Base-by-base conservation (phyloP, 2,113 vertebrate species). In the Morone saxatilis region DNA sequence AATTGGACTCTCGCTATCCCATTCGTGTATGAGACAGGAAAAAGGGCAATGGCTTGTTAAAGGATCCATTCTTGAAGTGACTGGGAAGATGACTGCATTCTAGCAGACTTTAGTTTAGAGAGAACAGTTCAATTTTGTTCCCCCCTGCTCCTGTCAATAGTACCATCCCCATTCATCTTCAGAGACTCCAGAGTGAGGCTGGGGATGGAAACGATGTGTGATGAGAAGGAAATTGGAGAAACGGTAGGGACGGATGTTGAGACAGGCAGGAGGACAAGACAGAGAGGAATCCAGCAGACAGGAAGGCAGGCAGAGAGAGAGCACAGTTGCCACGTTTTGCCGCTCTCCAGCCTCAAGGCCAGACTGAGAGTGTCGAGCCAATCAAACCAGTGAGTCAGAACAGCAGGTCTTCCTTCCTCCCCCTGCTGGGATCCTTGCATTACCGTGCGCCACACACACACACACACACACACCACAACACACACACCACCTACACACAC, bases 281-380 rank as follows among this genome's bases (percentile, higher is more conserved):
- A 71, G 53, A 45, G 25, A 63, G 8, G 41, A 25, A 6, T 48
- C 17, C 47, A 75, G 56, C 78, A 80, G 48, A 72, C 78, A 80
- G 60, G 40, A 31, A 56, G 60, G 16, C 43, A 76, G 45, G 63
- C 50, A 59, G 79, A 61, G 38, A 72, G 47, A 66, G 68, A 31
- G 50, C 76, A 69, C 14, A 70, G 63, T 74, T 88, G 76, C 67
- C 84, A 84, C n/a, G n/a, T 85, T 86, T 88, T 22, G 70, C 43
- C 65, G 68, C 67, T 76, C 60, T 79, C 50, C 50, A 40, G 59
- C 89, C 74, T 75, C 50, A 4, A 4, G 80, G 82, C 72, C 59
- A 84, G 62, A 82, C 62, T 67, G 83, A 90, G 83, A 85, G 81
- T 63, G 76, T 78, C n/a, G 80, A 91, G 60, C 78, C 84, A 87